Conservation (phyloP, 2,888 invertebrate genomes). For the Serrognathus titanus region DNA sequence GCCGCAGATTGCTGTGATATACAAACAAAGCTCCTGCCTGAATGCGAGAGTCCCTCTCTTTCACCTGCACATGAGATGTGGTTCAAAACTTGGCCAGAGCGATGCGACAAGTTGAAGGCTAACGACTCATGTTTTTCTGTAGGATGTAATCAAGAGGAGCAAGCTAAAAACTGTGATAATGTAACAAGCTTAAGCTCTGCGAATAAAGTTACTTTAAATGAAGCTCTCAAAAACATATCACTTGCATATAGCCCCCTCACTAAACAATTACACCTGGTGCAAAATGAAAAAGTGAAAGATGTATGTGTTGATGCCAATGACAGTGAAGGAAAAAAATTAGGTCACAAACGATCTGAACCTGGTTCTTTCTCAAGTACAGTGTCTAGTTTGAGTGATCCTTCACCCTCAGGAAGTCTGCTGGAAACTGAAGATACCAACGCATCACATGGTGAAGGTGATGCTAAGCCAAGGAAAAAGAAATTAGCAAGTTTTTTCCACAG, state of each 20-base stretch:
- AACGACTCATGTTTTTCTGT: conserved; percentile 23
- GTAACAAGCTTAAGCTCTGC: conserved; percentile 43
- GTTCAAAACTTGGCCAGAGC: conserved; percentile 55
- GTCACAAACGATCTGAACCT: conserved; percentile 56
- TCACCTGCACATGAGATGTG: conserved; percentile 40
- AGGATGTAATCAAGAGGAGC: conserved; percentile 23
- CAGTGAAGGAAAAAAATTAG: conserved; percentile 31
- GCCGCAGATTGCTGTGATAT: conserved; percentile 37
- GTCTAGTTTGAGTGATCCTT: conserved; percentile 69
- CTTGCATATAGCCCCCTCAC: conserved; percentile 72
- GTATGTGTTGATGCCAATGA: conserved; percentile 11
- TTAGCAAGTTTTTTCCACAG: conserved; percentile 62
- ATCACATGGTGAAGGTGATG: conserved; percentile 39
- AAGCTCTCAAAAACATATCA: conserved; percentile 70
- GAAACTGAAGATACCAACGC: conserved; percentile 42
- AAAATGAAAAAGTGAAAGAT: conserved; percentile 19
- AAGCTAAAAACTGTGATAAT: conserved; percentile 12
- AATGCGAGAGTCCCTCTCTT: conserved; percentile 29
- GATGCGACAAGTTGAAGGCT: conserved; percentile 44
- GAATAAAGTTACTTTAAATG: conserved; percentile 58
- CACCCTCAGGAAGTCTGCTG: conserved; percentile 57
- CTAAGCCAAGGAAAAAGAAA: conserved; percentile 59
- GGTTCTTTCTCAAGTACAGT: conserved; percentile 67
- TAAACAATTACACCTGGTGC: conserved; percentile 64
- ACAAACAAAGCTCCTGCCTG: conserved; percentile 30